Evolutionary conservation across 2,888 invertebrate species (phyloP).

Genomic region (Polymixis flavicincta): DNA sequence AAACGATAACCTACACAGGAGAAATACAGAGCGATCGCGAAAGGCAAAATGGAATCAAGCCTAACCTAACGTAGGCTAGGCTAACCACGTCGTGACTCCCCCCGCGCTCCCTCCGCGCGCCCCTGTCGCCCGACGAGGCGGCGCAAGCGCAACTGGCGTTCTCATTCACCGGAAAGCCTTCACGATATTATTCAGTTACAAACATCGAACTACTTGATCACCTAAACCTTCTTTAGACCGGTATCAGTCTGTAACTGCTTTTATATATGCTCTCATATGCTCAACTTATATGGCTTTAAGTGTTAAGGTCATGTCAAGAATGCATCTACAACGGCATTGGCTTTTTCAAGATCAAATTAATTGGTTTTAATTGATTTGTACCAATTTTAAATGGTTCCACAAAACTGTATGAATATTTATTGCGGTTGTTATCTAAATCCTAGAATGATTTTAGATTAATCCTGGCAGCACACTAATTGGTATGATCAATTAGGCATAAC

Average conservation of each 20-base stretch:
- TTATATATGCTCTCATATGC: slow-evolving; percentile 40
- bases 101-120: slow-evolving; percentile 55
- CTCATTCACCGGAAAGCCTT: slow-evolving; percentile 81
- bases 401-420: slow-evolving; percentile 46
- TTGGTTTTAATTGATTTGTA: slow-evolving; percentile 47
- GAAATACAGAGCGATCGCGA: slow-evolving; percentile 72
- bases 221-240: slow-evolving; percentile 74
- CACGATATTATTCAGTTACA: slow-evolving; percentile 80
- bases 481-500: slow-evolving; percentile 44
- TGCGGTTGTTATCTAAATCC: slow-evolving; percentile 45
- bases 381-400: slow-evolving; percentile 44
- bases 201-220: slow-evolving; percentile 74
- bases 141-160: slow-evolving; percentile 71
- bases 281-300: slow-evolving; percentile 31
- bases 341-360: slow-evolving; percentile 42
- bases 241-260: slow-evolving; percentile 56
- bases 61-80: slow-evolving; percentile 82
- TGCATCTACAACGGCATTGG: slow-evolving; percentile 30
- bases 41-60: slow-evolving; percentile 78
- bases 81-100: slow-evolving; percentile 87
- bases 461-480: slow-evolving; percentile 37
- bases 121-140: slow-evolving; percentile 58
- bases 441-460: slow-evolving; percentile 39
- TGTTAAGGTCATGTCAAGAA: slow-evolving; percentile 54
- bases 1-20: slow-evolving; percentile 51